These are phyloP conservation scores for Huso huso DNA, from an alignment of 2,797 vertebrate species.

Conservation along the genomic window DNA sequence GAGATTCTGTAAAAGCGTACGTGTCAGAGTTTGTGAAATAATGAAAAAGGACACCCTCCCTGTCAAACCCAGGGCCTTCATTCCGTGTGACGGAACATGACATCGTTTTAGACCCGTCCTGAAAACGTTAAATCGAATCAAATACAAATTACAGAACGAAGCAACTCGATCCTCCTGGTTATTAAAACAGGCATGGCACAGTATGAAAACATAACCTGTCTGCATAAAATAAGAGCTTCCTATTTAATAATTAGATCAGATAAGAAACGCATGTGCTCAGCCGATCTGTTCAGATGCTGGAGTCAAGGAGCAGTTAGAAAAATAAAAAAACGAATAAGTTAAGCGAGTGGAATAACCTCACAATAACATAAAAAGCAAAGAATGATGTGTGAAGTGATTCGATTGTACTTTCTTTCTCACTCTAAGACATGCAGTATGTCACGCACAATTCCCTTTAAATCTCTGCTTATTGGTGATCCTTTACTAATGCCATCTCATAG, in stretches of 20 bases:
- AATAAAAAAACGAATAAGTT: slow-evolving; percentile 10
- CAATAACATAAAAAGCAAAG: slow-evolving; percentile 1
- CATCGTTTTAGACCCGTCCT: no score
- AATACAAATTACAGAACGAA: no score
- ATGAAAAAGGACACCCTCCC: no score
- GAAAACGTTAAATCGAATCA: no score
- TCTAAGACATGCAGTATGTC: slow-evolving; percentile 23
- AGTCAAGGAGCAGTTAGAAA: slow-evolving; percentile 11
- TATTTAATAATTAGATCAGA: not conserved
- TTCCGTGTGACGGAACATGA: no score
- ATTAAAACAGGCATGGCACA: not conserved
- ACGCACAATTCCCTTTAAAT: slow-evolving; percentile 28
- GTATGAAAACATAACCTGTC: slow-evolving; percentile 1
- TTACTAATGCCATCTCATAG: slow-evolving; percentile 4
- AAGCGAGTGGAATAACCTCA: not conserved
- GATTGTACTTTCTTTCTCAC: slow-evolving; percentile 21
- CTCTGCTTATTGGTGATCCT: slow-evolving; percentile 26
- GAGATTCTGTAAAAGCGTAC: no score
- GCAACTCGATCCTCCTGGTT: no score
- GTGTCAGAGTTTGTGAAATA: no score
- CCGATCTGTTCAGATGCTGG: not conserved
- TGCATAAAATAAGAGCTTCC: not conserved
- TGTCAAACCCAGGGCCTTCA: no score
- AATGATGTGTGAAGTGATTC: slow-evolving; percentile 17
- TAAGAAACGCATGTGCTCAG: slow-evolving; percentile 4